Evolutionary conservation across 2,797 vertebrate species (phyloP), one percentile per base, ranked within the genome.

Genomic region (Crenichthys baileyi): DNA sequence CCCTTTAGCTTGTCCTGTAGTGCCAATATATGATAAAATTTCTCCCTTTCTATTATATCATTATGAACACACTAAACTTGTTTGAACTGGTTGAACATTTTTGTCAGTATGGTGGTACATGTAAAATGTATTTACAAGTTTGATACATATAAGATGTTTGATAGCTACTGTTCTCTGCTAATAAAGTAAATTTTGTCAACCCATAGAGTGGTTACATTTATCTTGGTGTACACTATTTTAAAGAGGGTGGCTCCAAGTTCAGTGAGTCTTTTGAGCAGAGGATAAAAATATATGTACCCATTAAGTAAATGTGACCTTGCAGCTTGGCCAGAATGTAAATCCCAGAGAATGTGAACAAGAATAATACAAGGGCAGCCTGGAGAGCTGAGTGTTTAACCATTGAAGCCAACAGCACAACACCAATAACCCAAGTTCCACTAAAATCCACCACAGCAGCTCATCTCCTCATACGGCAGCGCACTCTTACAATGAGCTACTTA

Each of bases 361-460:
- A 89, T 86, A 85, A 83, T 80, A 87, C 76, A 71, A 93, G 81
- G 75, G 81, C 78, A 86, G 85, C 92, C 82, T 72, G 79, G 83
- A 88, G 63, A 83, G 85, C 79, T 77, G 67, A 83, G 83, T 58
- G 87, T 86, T 84, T 79, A 90, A 86, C 80, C 77, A 83, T 84
- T 81, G 72, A 79, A 87, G 88, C 82, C 86, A 88, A 83, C 31
- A 90, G 79, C 83, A 93, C 85, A 83, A 91, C 89, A 91, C 76
- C 22, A 13, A 89, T 78, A 77, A 90, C 68, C 88, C 87, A 81
- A 84, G 80, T 72, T 86, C 83, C 76, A 89, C 83, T 86, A 89
- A 84, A 85, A 91, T 85, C 88, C 83, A 88, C 80, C 36, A 74
- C 71, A 70, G 84, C 83, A 72, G 73, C 55, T 78, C 81, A 60